phyloP scores from a whole-genome alignment of 2,113 vertebrate genomes.

The Anhinga rufa region DNA sequence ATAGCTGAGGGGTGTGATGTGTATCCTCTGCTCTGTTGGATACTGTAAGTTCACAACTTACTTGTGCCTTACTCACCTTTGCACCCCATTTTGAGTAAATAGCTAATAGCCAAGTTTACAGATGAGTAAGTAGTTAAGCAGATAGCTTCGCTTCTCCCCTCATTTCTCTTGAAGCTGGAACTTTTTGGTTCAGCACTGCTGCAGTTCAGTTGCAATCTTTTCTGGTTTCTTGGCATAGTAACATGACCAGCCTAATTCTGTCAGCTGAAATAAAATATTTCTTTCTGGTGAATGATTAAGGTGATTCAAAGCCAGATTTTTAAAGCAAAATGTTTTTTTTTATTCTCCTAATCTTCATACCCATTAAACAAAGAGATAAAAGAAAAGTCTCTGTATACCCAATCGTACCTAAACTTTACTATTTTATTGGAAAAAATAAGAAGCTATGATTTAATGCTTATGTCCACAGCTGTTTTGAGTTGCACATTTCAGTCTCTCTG shows the following conservation, averaged over 20 bases:
- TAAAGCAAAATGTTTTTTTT: not conserved
- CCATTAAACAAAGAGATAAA: not conserved
- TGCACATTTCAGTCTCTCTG: not conserved
- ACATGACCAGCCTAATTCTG: slow-evolving; percentile 7
- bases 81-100: not conserved
- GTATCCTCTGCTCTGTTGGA: not conserved
- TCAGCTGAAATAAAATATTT: slow-evolving; percentile 30
- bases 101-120: not conserved
- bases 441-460: not conserved
- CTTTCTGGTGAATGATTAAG: not conserved
- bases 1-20: not conserved
- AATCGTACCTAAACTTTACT: not conserved
- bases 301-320: not conserved
- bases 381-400: not conserved
- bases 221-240: not conserved
- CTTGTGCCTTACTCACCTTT: not conserved
- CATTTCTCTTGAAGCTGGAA: not conserved
- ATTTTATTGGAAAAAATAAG: not conserved
- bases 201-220: not conserved
- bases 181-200: not conserved
- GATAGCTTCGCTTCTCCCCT: not conserved
- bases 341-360: not conserved
- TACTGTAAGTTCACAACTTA: not conserved
- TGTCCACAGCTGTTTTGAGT: not conserved
- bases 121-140: not conserved